Evolutionary conservation across 1,140 invertebrate species (phyloP).

Genomic region (Habropoda laboriosa): DNA sequence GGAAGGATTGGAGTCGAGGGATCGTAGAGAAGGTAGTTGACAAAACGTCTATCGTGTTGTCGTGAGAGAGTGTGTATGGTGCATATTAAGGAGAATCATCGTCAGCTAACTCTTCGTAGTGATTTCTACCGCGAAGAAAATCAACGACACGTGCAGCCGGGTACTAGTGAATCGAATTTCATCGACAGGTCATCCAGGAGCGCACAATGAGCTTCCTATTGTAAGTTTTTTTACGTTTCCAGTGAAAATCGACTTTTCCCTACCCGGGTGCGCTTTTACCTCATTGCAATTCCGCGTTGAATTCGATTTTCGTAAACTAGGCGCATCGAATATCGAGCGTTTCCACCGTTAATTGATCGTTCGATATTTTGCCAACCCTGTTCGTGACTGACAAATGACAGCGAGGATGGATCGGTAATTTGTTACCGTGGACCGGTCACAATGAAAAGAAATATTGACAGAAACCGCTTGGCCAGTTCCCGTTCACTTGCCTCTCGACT

Average conservation of each 20-base stretch:
- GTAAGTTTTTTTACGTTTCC: constrained; percentile 58
- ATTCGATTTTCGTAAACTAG: background rate
- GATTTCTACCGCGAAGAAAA: constrained; percentile 20
- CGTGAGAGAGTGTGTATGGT: constrained; percentile 31
- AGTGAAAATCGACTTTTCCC: constrained; percentile 25
- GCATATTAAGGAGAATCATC: background rate
- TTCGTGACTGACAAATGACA: constrained; percentile 25
- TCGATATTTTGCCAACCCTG: background rate
- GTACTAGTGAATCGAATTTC: constrained; percentile 28
- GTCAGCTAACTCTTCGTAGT: constrained; percentile 11
- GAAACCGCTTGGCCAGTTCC: background rate
- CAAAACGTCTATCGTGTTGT: constrained; percentile 45
- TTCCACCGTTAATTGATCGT: background rate
- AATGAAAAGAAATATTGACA: constrained; percentile 27
- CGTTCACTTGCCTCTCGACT: background rate
- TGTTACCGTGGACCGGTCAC: background rate
- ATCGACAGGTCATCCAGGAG: constrained; percentile 51
- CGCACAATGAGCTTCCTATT: constrained; percentile 74
- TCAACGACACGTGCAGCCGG: constrained; percentile 23
- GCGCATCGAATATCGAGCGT: background rate
- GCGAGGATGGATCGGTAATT: constrained; percentile 11
- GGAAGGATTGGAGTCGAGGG: constrained; percentile 46
- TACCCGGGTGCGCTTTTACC: background rate
- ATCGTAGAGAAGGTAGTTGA: constrained; percentile 56
- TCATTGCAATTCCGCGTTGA: background rate